These are phyloP conservation scores for Bathynomus jamesi DNA, from an alignment of 1,140 invertebrate genomes.

Conservation along the genomic window DNA sequence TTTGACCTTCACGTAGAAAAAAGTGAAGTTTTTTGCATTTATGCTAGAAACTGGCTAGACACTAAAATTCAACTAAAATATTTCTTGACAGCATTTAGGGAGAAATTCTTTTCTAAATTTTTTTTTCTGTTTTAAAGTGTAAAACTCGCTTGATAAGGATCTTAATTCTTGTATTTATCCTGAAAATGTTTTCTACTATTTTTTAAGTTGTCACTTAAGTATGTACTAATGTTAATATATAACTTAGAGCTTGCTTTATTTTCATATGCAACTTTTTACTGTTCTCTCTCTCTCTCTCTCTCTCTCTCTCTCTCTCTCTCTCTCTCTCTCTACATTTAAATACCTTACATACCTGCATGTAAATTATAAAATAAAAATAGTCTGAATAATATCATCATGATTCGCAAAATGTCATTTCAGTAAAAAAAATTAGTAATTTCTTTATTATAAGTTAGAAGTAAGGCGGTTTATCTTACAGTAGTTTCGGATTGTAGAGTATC, in stretches of 20 bases:
- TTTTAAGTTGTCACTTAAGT: not conserved
- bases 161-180: not conserved
- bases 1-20: no score
- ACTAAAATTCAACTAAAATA: not conserved
- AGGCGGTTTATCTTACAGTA: no score
- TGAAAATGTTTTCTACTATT: not conserved
- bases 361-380: no score
- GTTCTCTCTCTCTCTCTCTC: not conserved
- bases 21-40: not conserved
- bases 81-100: not conserved
- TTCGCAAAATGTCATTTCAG: no score
- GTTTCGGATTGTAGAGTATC: not conserved
- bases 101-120: not conserved
- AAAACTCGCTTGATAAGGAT: not conserved
- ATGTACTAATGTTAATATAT: not conserved
- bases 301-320: not conserved
- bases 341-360: not conserved
- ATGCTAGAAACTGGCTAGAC: not conserved
- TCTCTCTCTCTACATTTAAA: not conserved
- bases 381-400: no score
- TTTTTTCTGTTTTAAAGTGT: not conserved
- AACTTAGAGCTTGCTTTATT: not conserved
- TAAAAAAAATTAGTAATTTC: no score
- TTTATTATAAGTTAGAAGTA: no score
- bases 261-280: not conserved